A percentile compares a stretch with the other conserved stretches of the same genome.
Evolutionary conservation across 1,140 invertebrate species (phyloP).

Genomic region (Harlomillsia oculata): DNA sequence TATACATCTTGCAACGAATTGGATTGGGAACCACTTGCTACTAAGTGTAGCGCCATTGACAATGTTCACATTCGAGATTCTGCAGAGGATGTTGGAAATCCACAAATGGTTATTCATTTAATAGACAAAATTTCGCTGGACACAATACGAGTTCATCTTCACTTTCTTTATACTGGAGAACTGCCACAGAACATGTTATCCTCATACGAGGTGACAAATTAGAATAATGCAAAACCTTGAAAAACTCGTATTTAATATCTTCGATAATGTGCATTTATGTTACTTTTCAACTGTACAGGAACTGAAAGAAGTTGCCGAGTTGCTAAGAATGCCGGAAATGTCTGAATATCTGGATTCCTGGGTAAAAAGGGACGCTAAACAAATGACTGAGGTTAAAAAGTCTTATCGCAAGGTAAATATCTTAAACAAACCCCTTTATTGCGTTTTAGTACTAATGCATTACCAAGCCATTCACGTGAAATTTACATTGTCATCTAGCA

Average conservation of each 20-base stretch:
- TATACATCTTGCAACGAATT: slow-evolving; percentile 20
- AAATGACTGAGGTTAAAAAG: slow-evolving; percentile 26
- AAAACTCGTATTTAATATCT: neutral
- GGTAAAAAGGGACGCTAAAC: slow-evolving; percentile 17
- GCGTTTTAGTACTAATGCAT: neutral
- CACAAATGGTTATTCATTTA: slow-evolving; percentile 29
- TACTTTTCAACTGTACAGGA: slow-evolving; percentile 5
- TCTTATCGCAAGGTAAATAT: slow-evolving; percentile 24
- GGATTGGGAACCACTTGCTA: slow-evolving; percentile 12
- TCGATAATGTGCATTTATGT: neutral
- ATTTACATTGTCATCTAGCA: slow-evolving; percentile 19
- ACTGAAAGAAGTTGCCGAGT: slow-evolving; percentile 22
- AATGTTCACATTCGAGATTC: slow-evolving; percentile 19
- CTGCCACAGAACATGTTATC: slow-evolving; percentile 19
- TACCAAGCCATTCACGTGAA: neutral
- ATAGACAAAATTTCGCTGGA: slow-evolving; percentile 25
- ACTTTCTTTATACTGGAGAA: slow-evolving; percentile 35
- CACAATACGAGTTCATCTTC: slow-evolving; percentile 20
- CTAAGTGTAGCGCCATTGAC: slow-evolving; percentile 16
- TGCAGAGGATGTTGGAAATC: slow-evolving; percentile 14
- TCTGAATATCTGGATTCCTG: slow-evolving; percentile 21
- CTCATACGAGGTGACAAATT: slow-evolving; percentile 5
- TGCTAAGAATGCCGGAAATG: slow-evolving; percentile 26
- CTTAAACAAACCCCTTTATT: neutral
- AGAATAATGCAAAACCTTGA: neutral